phyloP scores from a whole-genome alignment of 53 echinoderm and acorn worm species.

The Henricia sp. region DNA sequence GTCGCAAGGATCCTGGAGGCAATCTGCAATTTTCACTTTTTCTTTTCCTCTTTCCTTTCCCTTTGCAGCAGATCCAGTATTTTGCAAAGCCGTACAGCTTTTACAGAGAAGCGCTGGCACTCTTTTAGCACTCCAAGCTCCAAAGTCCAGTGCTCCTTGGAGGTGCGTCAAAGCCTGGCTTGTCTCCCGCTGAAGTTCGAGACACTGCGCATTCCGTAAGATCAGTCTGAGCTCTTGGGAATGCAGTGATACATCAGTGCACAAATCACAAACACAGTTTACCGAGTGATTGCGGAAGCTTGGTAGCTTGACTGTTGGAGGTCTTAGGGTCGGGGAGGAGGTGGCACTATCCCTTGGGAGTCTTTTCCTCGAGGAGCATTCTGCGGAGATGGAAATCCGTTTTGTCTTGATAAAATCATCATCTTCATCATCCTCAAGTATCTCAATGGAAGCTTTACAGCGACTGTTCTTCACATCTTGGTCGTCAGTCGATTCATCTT shows the following conservation, averaged over 20 bases:
- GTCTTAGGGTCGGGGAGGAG: slow-evolving; percentile 69
- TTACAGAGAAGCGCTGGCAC: slow-evolving; percentile 21
- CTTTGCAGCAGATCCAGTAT: neutral
- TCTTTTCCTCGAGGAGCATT: slow-evolving; percentile 1
- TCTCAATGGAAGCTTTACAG: neutral
- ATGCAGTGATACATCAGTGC: slow-evolving; percentile 69
- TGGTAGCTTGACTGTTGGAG: slow-evolving; percentile 56
- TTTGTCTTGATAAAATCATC: slow-evolving; percentile 79
- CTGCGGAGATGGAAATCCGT: slow-evolving; percentile 62
- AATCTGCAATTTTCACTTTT: neutral
- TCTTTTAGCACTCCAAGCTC: slow-evolving; percentile 10
- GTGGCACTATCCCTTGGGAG: slow-evolving; percentile 42
- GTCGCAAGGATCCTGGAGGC: neutral
- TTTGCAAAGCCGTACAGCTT: slow-evolving; percentile 11
- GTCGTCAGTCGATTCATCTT: neutral
- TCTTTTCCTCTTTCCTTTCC: neutral
- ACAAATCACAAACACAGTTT: slow-evolving; percentile 61
- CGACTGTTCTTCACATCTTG: neutral
- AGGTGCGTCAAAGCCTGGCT: slow-evolving; percentile 23
- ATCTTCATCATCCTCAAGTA: slow-evolving; percentile 71
- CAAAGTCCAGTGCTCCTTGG: slow-evolving; percentile 10
- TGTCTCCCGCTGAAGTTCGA: slow-evolving; percentile 41
- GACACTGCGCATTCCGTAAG: slow-evolving; percentile 31
- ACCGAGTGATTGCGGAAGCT: slow-evolving; percentile 56
- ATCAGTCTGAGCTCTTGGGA: slow-evolving; percentile 17